Base-by-base conservation (phyloP, 2,797 vertebrate genomes). In the Sus cebifrons region DNA sequence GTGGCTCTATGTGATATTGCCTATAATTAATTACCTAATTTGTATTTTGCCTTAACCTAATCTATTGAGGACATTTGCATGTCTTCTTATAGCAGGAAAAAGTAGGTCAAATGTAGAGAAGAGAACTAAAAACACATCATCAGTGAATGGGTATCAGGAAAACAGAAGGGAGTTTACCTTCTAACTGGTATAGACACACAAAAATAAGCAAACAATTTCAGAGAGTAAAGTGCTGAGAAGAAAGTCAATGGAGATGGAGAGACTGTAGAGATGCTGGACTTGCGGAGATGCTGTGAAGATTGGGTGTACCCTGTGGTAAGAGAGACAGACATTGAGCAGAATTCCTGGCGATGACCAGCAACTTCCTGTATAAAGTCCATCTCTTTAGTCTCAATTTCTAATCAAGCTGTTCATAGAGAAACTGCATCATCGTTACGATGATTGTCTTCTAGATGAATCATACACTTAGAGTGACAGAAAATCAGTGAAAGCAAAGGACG, bases 311-410 rank as follows among this genome's bases (percentile, higher is more conserved):
- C 78, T 21, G 2, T 65, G 32, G 11, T n/a, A 21, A 89, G 44
- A 91, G 18, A 79, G 20, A 23, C 14, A 23, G 32, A 8, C 13
- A 65, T n/a, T 82, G 17, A 81, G 20, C 23, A 89, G 20, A 58
- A 82, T 58, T 7, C 4, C 27, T 74, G 27, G 8, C 2, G 17
- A 93, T 87, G 25, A 87, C 25, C 8, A 93, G 29, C 3, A 87
- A 79, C 44, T 88, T 91, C 29, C 21, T 94, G 67, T 25, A 65
- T 40, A 79, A 68, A 94, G 58, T 60, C 20, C 32, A 52, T 32
- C 21, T 85, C 40, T 96, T 67, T 75, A 25, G 54, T 84, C 44
- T 49, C 49, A 79, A 68, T 64, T 86, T 88, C 81, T 83, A 86
- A 95, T 79, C 73, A 78, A 68, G 23, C 49, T 82, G 5, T 49